Percentiles rank a stretch among this genome's conserved stretches.
These are phyloP conservation scores for Plumapathes pennacea DNA, from an alignment of 92 coral and sea anemone genomes.

Conservation along the genomic window DNA sequence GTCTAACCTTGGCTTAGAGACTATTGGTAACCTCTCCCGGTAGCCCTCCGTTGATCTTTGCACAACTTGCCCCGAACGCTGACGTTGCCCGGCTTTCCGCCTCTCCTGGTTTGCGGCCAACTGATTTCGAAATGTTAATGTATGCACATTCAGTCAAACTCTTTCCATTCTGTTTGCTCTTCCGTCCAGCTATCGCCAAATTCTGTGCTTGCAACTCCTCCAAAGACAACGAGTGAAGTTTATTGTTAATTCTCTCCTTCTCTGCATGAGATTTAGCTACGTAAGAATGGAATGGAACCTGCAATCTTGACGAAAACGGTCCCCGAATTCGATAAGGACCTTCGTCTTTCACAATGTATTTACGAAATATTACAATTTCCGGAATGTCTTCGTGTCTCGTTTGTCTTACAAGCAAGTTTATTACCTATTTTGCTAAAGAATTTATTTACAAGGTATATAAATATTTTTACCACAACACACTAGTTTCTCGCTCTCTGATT, in stretches of 20 bases:
- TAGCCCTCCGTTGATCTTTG: conserved; percentile 13
- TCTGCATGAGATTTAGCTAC: conserved; percentile 35
- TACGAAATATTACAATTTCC: too few relatives aligned
- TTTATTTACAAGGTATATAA: too few relatives aligned
- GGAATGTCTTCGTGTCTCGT: too few relatives aligned
- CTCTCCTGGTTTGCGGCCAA: conserved; percentile 46
- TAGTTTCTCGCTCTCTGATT: too few relatives aligned
- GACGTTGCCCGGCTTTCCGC: conserved; percentile 19
- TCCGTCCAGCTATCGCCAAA: too few relatives aligned
- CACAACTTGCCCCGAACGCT: not conserved
- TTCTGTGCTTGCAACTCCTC: not conserved
- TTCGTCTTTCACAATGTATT: too few relatives aligned
- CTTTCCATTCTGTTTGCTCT: conserved; percentile 13
- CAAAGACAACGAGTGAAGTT: conserved; percentile 7
- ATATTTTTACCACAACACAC: too few relatives aligned
- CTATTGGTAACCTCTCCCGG: conserved; percentile 3
- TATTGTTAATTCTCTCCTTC: conserved; percentile 28
- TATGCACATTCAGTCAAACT: conserved; percentile 46
- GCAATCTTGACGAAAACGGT: conserved; percentile 5
- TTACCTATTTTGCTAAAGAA: too few relatives aligned
- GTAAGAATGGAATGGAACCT: conserved; percentile 25
- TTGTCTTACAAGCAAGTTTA: too few relatives aligned
- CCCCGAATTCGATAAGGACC: conserved; percentile 19
- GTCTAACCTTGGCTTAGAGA: conserved; percentile 9
- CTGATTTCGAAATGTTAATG: conserved; percentile 32